These are phyloP conservation scores for Pogonus chalceus DNA, from an alignment of 1,140 invertebrate genomes.

Conservation along the genomic window DNA sequence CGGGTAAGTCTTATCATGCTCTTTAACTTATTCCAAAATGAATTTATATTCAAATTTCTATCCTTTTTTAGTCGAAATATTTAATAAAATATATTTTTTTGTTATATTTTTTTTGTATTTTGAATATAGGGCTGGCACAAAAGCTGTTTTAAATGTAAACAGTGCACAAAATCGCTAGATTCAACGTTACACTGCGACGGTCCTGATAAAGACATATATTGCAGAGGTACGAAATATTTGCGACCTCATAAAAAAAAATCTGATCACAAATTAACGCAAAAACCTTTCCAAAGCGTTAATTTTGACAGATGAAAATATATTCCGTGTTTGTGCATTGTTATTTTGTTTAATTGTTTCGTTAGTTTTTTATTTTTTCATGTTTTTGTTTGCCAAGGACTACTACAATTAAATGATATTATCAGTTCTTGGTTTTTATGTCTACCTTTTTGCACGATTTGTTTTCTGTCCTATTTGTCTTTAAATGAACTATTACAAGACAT, in stretches of 20 bases:
- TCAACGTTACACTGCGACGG: slow-evolving; percentile 88
- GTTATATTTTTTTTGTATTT: slow-evolving; percentile 11
- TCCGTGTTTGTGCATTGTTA: slow-evolving; percentile 13
- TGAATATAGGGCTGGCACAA: slow-evolving; percentile 72
- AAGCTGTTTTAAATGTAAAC: slow-evolving; percentile 80
- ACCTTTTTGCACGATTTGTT: slow-evolving; percentile 9
- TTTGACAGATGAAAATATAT: not conserved
- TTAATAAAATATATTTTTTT: slow-evolving; percentile 2
- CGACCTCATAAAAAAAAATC: not conserved
- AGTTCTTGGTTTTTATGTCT: too few relatives aligned
- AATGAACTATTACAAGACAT: not conserved
- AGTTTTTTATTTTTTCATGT: slow-evolving; percentile 11
- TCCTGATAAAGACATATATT: slow-evolving; percentile 87
- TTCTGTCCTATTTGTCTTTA: slow-evolving; percentile 1
- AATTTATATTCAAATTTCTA: too few relatives aligned
- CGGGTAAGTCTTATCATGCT: slow-evolving; percentile 59
- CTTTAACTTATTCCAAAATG: slow-evolving; percentile 1
- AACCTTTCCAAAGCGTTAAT: not conserved
- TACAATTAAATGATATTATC: too few relatives aligned
- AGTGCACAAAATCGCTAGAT: slow-evolving; percentile 84
- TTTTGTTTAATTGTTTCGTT: slow-evolving; percentile 5
- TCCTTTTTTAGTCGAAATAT: not conserved
- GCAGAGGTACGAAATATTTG: slow-evolving; percentile 62
- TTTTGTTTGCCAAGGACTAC: too few relatives aligned
- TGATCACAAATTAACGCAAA: slow-evolving; percentile 4